These are phyloP conservation scores for Lepilemur septentrionalis DNA, from an alignment of 2,797 vertebrate species.

Conservation along the genomic window DNA sequence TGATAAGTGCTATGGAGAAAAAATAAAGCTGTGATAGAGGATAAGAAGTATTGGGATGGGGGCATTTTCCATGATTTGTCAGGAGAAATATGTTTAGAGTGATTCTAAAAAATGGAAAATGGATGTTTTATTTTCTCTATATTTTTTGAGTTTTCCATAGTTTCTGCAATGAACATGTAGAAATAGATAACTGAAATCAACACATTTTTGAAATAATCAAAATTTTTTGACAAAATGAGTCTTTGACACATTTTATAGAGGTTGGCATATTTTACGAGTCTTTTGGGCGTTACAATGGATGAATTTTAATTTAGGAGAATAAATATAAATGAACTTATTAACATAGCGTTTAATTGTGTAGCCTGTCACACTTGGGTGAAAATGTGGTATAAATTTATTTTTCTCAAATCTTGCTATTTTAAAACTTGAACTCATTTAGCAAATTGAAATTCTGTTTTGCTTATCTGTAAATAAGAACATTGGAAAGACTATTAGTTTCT, in stretches of 20 bases:
- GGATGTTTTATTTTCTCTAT: background rate
- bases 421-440: conserved; percentile 36
- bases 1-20: background rate
- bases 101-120: background rate
- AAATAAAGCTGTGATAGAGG: background rate
- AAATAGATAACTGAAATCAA: conserved; percentile 6
- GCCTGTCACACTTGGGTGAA: background rate
- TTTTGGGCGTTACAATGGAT: background rate
- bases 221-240: background rate
- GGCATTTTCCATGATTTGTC: background rate
- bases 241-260: background rate
- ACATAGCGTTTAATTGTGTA: background rate
- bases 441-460: background rate
- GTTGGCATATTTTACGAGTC: background rate
- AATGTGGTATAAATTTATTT: conserved; percentile 28
- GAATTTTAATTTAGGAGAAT: conserved; percentile 18
- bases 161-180: background rate
- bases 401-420: conserved; percentile 3
- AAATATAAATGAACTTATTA: conserved; percentile 47
- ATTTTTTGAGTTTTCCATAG: background rate
- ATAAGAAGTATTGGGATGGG: background rate
- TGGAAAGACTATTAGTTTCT: background rate
- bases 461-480: background rate
- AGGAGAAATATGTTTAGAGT: background rate
- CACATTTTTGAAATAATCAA: conserved; percentile 15